Conservation (phyloP, 2,797 vertebrate species). For the Parauchenoglanis punctatus region DNA sequence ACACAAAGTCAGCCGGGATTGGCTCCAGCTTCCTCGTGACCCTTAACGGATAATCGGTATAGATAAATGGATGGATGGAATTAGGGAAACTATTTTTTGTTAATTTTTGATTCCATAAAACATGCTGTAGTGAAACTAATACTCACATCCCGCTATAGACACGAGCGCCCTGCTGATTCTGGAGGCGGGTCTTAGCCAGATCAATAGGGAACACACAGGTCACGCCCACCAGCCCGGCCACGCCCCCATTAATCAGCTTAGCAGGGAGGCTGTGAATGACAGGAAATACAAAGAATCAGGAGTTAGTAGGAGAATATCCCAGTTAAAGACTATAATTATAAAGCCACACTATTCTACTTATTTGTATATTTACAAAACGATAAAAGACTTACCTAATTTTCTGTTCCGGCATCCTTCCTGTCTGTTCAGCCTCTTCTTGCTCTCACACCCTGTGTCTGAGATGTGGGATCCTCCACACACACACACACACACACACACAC, state of each 20-base stretch:
- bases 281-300: constrained; percentile 61
- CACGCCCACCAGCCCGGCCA: constrained; percentile 88
- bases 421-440: constrained; percentile 44
- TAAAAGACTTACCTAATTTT: constrained; percentile 71
- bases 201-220: constrained; percentile 92
- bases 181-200: constrained; percentile 89
- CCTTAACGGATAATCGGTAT: too few species aligned
- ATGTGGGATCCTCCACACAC: not conserved
- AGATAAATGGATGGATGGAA: not conserved
- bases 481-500: constrained; percentile 24
- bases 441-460: not conserved
- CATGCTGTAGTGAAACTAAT: not conserved
- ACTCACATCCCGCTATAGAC: constrained; percentile 89
- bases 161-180: constrained; percentile 86
- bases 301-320: not conserved
- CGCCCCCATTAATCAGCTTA: constrained; percentile 90
- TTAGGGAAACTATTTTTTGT: not conserved
- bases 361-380: not conserved
- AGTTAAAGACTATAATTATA: not conserved
- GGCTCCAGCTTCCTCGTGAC: too few species aligned
- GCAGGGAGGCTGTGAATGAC: constrained; percentile 79
- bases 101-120: too few species aligned
- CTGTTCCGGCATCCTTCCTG: constrained; percentile 71
- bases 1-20: too few species aligned
- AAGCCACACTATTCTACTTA: not conserved